A percentile compares a stretch with the other conserved stretches of the same genome.
Conservation (phyloP, 2,888 invertebrate species). For the Pegoplata infirma region DNA sequence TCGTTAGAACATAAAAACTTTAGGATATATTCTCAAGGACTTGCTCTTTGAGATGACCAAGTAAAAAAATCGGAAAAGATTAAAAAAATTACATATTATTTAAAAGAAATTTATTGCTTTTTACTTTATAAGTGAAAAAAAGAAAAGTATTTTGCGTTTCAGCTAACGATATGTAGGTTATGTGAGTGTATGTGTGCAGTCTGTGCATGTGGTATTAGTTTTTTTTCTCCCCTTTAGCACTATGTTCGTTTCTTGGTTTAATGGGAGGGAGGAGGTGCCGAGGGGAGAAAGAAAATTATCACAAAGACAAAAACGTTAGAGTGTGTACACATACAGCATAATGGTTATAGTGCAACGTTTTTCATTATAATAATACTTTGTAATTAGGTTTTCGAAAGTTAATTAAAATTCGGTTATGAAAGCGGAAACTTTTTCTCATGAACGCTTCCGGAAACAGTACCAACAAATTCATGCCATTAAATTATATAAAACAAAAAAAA, state of each 20-base stretch:
- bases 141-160: no score
- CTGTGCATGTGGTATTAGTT: background rate
- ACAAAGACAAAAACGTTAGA: constrained; percentile 16
- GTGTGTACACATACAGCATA: constrained; percentile 18
- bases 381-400: constrained; percentile 78
- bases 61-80: no score
- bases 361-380: constrained; percentile 78
- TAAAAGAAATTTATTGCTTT: no score
- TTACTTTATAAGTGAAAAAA: no score
- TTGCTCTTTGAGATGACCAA: no score
- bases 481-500: constrained; percentile 65
- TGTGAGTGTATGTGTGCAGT: background rate
- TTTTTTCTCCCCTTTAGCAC: background rate
- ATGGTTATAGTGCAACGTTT: constrained; percentile 62
- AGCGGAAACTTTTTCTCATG: constrained; percentile 76
- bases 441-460: constrained; percentile 70
- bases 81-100: no score
- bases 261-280: background rate
- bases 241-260: background rate
- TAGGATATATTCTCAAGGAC: no score
- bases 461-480: constrained; percentile 51
- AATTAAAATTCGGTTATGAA: constrained; percentile 78
- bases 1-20: no score
- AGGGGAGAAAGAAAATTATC: background rate
- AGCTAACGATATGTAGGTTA: no score